Evolutionary conservation across 2,113 vertebrate genomes (phyloP).

Genomic region (Dolichallabes microphthalmus): DNA sequence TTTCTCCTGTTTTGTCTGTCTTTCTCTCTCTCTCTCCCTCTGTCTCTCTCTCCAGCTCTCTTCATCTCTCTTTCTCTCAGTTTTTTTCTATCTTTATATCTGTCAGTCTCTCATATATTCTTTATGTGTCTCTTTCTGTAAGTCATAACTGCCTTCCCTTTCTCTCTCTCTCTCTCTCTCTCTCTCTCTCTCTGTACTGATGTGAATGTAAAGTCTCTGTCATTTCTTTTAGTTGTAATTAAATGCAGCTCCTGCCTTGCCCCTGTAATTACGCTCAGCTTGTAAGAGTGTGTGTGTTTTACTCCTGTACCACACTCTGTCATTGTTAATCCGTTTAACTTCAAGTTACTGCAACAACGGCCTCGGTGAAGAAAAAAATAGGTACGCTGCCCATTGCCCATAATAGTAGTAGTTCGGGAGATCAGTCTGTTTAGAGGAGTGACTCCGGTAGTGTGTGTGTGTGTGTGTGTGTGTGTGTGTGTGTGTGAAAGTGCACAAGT

Average conservation of each 20-base stretch:
- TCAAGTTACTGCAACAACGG: too few species aligned
- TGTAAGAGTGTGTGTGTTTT: constrained; percentile 19
- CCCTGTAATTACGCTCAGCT: constrained; percentile 30
- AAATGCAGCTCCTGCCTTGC: constrained; percentile 53
- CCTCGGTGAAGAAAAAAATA: too few species aligned
- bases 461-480: too few species aligned
- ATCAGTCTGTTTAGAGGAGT: too few species aligned
- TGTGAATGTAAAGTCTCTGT: neutral
- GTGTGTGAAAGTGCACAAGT: too few species aligned
- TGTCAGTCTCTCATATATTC: neutral
- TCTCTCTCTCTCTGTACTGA: neutral
- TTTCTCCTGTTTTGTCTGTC: neutral
- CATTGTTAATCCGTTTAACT: too few species aligned
- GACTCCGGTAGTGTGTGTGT: too few species aligned
- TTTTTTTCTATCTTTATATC: neutral
- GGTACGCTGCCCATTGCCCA: too few species aligned
- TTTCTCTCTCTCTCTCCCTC: neutral
- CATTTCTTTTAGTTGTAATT: constrained; percentile 57
- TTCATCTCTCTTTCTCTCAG: too few species aligned
- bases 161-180: neutral
- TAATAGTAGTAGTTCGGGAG: too few species aligned
- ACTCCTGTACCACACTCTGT: neutral
- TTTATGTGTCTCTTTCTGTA: too few species aligned
- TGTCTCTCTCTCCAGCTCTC: neutral
- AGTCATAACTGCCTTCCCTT: neutral